A percentile compares a stretch with the other conserved stretches of the same genome.
Evolutionary conservation across 2,888 invertebrate species (phyloP).

Genomic region (Ophonus ardosiacus): DNA sequence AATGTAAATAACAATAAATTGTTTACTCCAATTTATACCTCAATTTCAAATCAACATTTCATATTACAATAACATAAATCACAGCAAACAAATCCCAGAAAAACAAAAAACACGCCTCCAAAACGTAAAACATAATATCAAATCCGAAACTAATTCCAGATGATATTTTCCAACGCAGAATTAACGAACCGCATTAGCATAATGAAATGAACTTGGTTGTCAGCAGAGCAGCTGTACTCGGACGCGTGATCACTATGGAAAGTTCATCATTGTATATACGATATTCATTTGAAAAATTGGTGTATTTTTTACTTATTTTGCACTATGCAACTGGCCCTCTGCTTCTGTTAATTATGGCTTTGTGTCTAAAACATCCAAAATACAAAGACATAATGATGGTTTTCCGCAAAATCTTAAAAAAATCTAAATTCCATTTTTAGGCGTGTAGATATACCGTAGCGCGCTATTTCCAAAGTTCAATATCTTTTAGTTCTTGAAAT

Average conservation of each 20-base stretch:
- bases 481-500: too few relatives aligned
- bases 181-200: conserved; percentile 39
- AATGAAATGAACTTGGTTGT: conserved; percentile 32
- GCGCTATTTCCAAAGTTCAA: too few relatives aligned
- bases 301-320: neutral
- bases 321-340: too few relatives aligned
- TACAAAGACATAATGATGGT: too few relatives aligned
- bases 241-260: neutral
- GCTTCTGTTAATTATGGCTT: too few relatives aligned
- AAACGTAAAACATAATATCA: conserved; percentile 20
- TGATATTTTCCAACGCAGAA: conserved; percentile 12
- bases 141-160: conserved; percentile 21
- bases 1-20: conserved; percentile 28
- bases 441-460: too few relatives aligned
- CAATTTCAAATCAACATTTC: conserved; percentile 38
- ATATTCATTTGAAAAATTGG: neutral
- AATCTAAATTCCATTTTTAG: too few relatives aligned
- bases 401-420: too few relatives aligned
- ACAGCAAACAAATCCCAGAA: conserved; percentile 8
- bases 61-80: conserved; percentile 36
- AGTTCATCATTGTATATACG: neutral
- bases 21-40: conserved; percentile 16
- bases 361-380: too few relatives aligned
- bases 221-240: neutral
- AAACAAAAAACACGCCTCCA: conserved; percentile 7